Evolutionary conservation across 2,888 invertebrate genomes (phyloP).

Genomic region (Brassicogethes aeneus): DNA sequence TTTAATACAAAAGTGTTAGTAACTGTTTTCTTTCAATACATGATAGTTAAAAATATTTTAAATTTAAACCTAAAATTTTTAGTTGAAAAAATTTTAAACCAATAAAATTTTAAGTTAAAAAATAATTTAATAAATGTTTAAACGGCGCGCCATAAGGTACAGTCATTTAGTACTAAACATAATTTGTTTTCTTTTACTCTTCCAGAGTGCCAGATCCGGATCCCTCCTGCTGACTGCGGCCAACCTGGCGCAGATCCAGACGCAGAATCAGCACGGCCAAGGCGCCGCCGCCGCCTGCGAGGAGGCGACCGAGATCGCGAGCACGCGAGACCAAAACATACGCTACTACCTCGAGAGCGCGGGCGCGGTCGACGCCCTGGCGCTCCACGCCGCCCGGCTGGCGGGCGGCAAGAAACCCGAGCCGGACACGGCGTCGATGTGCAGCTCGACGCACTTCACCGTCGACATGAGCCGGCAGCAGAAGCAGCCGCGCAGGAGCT

Average conservation of each 20-base stretch:
- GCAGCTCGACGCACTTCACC: conserved; percentile 81
- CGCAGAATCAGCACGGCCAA: too few species aligned
- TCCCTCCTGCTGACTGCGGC: conserved; percentile 72
- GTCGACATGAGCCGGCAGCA: conserved; percentile 60
- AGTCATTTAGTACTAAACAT: too few species aligned
- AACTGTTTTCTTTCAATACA: too few species aligned
- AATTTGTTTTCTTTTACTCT: too few species aligned
- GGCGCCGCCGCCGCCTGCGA: conserved; percentile 14
- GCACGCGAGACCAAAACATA: conserved; percentile 32
- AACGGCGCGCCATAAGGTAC: too few species aligned
- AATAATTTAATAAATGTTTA: too few species aligned
- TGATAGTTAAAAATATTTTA: too few species aligned
- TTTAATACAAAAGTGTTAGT: too few species aligned
- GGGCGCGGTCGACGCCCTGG: conserved; percentile 10
- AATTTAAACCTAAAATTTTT: too few species aligned
- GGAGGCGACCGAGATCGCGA: conserved; percentile 15
- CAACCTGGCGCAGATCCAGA: conserved; percentile 47
- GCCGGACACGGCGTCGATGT: conserved; percentile 63
- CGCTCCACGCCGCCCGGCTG: conserved; percentile 10
- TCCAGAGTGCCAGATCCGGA: conserved; percentile 74
- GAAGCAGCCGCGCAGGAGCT: conserved; percentile 48
- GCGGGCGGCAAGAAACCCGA: conserved; percentile 34
- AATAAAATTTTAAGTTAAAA: too few species aligned
- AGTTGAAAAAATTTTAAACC: too few species aligned
- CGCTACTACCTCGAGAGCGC: conserved; percentile 32